Evolutionary conservation across 2,113 vertebrate species (phyloP).

Genomic region (Vidua macroura): DNA sequence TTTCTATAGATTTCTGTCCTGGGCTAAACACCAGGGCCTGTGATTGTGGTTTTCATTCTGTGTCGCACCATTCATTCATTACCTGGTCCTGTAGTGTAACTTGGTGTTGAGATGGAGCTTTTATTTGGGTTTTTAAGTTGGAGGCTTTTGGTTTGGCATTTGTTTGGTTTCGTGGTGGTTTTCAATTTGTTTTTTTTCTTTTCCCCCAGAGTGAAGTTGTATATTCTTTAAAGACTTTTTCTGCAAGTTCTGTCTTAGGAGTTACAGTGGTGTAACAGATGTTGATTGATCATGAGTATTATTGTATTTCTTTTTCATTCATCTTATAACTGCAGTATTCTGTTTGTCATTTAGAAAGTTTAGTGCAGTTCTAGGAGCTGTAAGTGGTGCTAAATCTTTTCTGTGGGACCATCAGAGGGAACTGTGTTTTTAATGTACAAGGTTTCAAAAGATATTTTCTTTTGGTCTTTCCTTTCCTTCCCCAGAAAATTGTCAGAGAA

Average conservation of each 20-base stretch:
- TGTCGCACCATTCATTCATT: not conserved
- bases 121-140: not conserved
- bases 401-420: not conserved
- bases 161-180: not conserved
- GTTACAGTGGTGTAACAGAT: not conserved
- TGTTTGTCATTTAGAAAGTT: not conserved
- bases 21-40: not conserved
- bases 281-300: not conserved
- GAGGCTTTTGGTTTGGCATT: not conserved
- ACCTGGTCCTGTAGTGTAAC: not conserved
- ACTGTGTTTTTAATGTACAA: not conserved
- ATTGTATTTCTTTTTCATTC: not conserved
- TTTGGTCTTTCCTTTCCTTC: not conserved
- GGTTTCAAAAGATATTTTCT: not conserved
- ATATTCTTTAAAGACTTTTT: not conserved
- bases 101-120: not conserved
- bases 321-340: not conserved
- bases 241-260: not conserved
- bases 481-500: not conserved
- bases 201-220: not conserved
- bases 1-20: not conserved
- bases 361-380: not conserved
- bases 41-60: not conserved
- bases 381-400: conserved; percentile 24
- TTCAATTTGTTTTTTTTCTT: not conserved